Percentiles rank a stretch among this genome's conserved stretches.
Conservation (phyloP, 2,888 invertebrate species). For the Acanthopleura granulata region DNA sequence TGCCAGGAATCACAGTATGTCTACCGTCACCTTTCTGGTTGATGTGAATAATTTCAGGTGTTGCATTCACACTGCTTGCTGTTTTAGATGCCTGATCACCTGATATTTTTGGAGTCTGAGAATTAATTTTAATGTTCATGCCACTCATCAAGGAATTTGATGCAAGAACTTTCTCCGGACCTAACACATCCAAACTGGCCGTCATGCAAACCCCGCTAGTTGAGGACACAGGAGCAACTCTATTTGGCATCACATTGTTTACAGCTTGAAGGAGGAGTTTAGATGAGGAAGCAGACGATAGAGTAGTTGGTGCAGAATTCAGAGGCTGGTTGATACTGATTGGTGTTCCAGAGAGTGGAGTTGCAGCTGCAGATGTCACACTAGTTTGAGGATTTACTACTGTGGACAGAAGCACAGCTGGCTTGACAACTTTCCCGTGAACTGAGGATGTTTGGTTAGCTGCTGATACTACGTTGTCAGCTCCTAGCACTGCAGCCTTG, state of each 20-base stretch:
- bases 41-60: background rate
- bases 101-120: background rate
- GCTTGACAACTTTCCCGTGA: background rate
- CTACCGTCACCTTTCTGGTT: conserved; percentile 4
- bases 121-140: background rate
- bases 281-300: background rate
- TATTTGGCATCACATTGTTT: background rate
- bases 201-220: background rate
- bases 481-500: background rate
- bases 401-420: conserved; percentile 4
- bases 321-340: background rate
- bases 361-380: background rate
- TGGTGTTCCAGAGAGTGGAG: background rate
- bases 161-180: background rate
- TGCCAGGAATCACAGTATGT: background rate
- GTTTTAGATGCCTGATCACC: no score
- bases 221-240: background rate
- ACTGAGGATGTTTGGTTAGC: no score
- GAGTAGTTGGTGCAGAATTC: background rate
- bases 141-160: background rate
- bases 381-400: background rate
- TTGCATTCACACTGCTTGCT: background rate
- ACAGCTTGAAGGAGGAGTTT: conserved; percentile 9
- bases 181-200: background rate
- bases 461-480: no score